Evolutionary conservation across 2,113 vertebrate genomes (phyloP), one percentile per base, ranked within the genome.

Genomic region (Dipodomys merriami): DNA sequence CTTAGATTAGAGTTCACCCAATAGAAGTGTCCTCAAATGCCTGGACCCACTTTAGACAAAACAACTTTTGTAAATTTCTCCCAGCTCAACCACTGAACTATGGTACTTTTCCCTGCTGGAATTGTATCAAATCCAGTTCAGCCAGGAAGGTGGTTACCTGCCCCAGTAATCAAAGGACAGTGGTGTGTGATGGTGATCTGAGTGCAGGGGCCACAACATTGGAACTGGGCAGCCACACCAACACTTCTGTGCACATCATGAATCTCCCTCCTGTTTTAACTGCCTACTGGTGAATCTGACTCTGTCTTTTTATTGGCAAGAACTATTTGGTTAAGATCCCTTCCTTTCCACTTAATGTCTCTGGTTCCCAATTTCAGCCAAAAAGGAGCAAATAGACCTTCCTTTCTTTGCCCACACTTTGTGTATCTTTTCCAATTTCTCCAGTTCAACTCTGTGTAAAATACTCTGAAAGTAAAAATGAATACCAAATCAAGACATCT

Each of bases 81-180:
- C 57, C 78, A 53, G 8, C 33, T 46, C 20, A 13, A 83, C 68
- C 39, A 64, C 73, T 35, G 73, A 80, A 76, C 93, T 46, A 73
- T 74, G 89, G 96, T 97, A 95, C 71, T 96, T 97, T 97, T 97
- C 96, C 96, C 79, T 78, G 74, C 91, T 96, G 94, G 96, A 97
- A 84, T 6, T 77, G 81, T 67, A 93, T 96, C 97, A 96, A 95
- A 85, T 29, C 60, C 74, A 68, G 30, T 73, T 88, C 94, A 92
- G 95, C 81, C 83, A 93, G 90, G 93, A 96, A 94, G 88, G 89
- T 81, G 91, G 91, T 83, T 91, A 95, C 97, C 97, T 96, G 96
- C 82, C 86, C 95, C 72, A 94, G 96, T 84, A 96, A 97, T 95
- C 95, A 95, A 95, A 96, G 95, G 90, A 91, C 76, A 86, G 78